Percentiles rank a stretch among this genome's conserved stretches.
These are phyloP conservation scores for Macrotus californicus DNA, from an alignment of 2,113 vertebrate species.

Conservation along the genomic window DNA sequence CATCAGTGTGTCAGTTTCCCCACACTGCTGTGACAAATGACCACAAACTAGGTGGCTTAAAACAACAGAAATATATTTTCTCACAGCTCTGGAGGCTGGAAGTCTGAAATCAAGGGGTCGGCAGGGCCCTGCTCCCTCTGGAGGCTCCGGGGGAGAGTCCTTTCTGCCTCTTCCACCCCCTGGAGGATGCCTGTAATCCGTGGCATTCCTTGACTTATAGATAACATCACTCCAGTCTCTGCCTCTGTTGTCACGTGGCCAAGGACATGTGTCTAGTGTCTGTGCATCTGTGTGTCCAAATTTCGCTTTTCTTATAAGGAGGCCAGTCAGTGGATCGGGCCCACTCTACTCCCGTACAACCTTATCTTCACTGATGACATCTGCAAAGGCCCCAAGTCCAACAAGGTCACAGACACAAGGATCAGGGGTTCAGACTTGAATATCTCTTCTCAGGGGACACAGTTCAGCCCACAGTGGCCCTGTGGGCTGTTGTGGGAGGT, in stretches of 20 bases:
- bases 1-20: no score
- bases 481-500: fast-evolving
- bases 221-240: not conserved
- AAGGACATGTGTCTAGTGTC: not conserved
- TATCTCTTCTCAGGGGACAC: not conserved
- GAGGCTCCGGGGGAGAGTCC: fast-evolving
- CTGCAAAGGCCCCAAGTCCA: not conserved
- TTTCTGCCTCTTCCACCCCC: no score
- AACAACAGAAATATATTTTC: not conserved
- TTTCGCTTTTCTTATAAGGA: not conserved
- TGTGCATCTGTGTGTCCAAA: not conserved
- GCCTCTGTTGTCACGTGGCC: not conserved
- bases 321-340: not conserved
- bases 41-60: not conserved
- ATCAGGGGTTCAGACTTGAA: not conserved
- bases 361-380: not conserved
- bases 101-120: not conserved
- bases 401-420: not conserved
- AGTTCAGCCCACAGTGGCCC: not conserved
- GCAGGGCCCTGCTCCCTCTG: not conserved
- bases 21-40: not conserved
- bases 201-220: not conserved
- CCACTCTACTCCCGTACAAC: fast-evolving
- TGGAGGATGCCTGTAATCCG: not conserved
- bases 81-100: not conserved